A percentile compares a stretch with the other conserved stretches of the same genome.
Conservation (phyloP, 2,113 vertebrate genomes). For the Pygoscelis adeliae region DNA sequence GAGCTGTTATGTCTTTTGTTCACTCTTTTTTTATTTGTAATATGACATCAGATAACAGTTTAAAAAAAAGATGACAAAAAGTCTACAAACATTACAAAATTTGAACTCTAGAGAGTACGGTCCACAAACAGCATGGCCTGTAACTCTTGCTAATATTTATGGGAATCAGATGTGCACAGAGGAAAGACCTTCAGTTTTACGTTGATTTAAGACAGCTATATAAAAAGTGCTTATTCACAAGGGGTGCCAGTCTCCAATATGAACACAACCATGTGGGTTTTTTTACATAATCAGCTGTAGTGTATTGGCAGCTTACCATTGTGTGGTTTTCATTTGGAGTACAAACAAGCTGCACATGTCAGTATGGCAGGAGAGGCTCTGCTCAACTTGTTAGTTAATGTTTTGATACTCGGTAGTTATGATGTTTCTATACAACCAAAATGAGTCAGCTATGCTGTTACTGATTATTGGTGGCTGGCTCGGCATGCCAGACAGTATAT, state of each 20-base stretch:
- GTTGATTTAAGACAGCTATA: not conserved
- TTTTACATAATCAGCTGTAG: not conserved
- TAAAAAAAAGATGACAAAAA: not conserved
- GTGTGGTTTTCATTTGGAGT: not conserved
- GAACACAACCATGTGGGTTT: not conserved
- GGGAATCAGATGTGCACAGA: not conserved
- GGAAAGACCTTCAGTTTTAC: not conserved
- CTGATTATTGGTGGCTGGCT: accelerated
- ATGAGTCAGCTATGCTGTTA: not conserved
- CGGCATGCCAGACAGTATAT: not conserved
- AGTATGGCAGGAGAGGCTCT: not conserved
- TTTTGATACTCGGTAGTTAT: not conserved
- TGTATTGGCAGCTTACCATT: not conserved
- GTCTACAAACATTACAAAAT: not conserved
- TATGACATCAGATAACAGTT: not conserved
- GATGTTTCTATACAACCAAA: not conserved
- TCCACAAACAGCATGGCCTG: not conserved
- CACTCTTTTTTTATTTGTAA: not conserved
- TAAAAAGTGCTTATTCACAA: not conserved
- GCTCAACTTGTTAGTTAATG: not conserved
- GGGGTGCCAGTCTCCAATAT: not conserved
- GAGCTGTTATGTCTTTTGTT: not conserved
- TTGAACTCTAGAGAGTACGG: not conserved
- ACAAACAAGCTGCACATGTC: not conserved
- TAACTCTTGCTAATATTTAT: not conserved